Percentiles rank a stretch among this genome's conserved stretches.
Evolutionary conservation across 2,113 vertebrate species (phyloP).

Genomic region (Leptocoma aspasia): DNA sequence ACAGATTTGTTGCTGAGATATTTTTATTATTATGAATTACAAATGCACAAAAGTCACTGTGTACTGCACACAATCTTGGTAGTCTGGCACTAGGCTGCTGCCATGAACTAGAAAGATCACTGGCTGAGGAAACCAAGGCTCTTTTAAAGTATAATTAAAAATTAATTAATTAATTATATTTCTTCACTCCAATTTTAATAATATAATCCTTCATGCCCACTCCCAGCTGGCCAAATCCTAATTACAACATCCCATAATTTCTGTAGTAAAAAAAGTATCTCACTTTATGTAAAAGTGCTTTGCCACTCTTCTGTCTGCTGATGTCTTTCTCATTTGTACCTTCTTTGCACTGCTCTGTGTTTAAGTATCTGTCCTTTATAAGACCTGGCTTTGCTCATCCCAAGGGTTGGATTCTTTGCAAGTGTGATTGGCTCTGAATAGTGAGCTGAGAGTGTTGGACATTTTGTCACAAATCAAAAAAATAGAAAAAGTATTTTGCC

Average conservation of each 20-base stretch:
- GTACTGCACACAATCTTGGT: background rate
- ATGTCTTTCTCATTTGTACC: background rate
- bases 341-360: background rate
- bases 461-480: background rate
- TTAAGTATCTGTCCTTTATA: background rate
- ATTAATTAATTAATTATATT: background rate
- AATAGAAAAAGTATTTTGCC: background rate
- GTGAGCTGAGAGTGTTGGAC: background rate
- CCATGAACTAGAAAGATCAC: background rate
- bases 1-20: background rate
- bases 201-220: background rate
- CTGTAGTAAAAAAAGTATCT: background rate
- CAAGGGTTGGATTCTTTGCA: background rate
- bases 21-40: background rate
- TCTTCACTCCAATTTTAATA: background rate
- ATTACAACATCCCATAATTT: constrained; percentile 31
- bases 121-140: background rate
- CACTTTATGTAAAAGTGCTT: background rate
- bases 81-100: background rate
- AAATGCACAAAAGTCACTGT: background rate
- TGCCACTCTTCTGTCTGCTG: background rate
- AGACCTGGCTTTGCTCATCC: background rate
- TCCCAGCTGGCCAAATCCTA: constrained; percentile 18
- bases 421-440: background rate
- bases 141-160: constrained; percentile 16